Evolutionary conservation across 2,113 vertebrate species (phyloP).

Genomic region (Psittacula cyanocephala): DNA sequence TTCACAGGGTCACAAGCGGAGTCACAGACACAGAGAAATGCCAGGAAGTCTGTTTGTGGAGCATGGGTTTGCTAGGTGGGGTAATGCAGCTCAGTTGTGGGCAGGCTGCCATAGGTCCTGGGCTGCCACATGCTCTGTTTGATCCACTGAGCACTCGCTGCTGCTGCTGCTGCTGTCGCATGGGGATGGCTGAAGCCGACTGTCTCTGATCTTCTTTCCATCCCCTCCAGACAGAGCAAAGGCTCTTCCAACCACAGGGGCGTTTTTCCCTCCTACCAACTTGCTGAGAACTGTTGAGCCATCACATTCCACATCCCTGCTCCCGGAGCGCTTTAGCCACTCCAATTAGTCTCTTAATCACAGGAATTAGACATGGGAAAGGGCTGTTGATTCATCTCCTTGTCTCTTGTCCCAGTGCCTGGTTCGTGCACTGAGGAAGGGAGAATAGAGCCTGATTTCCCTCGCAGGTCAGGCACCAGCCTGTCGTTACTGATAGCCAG

Average conservation of each 20-base stretch:
- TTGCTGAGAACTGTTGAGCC: constrained; percentile 21
- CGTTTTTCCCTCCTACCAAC: background rate
- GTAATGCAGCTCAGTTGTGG: background rate
- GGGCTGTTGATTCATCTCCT: constrained; percentile 14
- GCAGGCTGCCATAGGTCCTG: background rate
- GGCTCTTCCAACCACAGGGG: background rate
- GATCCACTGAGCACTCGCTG: background rate
- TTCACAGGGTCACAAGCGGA: constrained; percentile 47
- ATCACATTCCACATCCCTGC: background rate
- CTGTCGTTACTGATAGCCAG: background rate
- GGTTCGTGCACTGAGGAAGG: background rate
- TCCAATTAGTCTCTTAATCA: constrained; percentile 40
- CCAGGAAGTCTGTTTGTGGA: constrained; percentile 50
- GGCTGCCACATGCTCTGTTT: background rate
- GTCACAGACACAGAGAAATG: constrained; percentile 60
- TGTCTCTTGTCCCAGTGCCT: background rate
- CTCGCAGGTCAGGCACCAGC: background rate
- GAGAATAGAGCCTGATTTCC: background rate
- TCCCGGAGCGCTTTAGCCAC: background rate
- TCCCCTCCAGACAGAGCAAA: background rate
- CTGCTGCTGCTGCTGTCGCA: background rate
- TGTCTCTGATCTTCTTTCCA: background rate
- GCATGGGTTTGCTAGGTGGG: constrained; percentile 17
- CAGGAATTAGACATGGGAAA: constrained; percentile 34
- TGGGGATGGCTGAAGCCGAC: background rate